phyloP scores from a whole-genome alignment of 2,888 invertebrate species.

The Coelinius sp. region DNA sequence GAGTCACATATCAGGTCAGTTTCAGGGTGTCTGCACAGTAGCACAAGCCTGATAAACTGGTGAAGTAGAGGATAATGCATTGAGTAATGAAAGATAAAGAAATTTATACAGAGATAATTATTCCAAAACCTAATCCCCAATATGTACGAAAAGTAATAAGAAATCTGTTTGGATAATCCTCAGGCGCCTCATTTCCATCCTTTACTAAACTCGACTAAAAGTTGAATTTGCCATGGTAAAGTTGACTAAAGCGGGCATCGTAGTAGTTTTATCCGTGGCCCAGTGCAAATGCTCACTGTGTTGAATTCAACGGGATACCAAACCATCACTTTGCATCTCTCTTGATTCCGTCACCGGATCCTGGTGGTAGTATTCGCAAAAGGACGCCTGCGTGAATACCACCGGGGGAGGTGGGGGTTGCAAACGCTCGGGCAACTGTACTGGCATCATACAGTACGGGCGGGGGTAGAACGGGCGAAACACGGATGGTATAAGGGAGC shows the following conservation, averaged over 20 bases:
- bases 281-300: slow-evolving; percentile 25
- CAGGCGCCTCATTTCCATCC: slow-evolving; percentile 28
- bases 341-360: too few relatives aligned
- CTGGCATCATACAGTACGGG: slow-evolving; percentile 4
- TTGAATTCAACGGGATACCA: slow-evolving; percentile 18
- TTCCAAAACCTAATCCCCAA: not conserved
- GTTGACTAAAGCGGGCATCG: slow-evolving; percentile 34
- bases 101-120: too few relatives aligned
- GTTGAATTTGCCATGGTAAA: slow-evolving; percentile 35
- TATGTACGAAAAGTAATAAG: not conserved
- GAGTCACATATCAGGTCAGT: too few relatives aligned
- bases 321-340: slow-evolving; percentile 8
- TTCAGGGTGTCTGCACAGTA: too few relatives aligned
- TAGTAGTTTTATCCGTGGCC: slow-evolving; percentile 29
- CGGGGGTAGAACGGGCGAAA: slow-evolving; percentile 40
- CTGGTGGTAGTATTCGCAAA: not conserved
- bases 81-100: too few relatives aligned
- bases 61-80: too few relatives aligned
- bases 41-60: too few relatives aligned
- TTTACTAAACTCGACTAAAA: slow-evolving; percentile 31
- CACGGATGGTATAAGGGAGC: slow-evolving; percentile 67
- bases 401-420: slow-evolving; percentile 1
- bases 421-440: slow-evolving; percentile 3
- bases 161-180: slow-evolving; percentile 4
- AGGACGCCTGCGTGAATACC: slow-evolving; percentile 36